phyloP scores from a whole-genome alignment of 2,888 invertebrate species.

The Pseudococcus jackbeardsleyi region DNA sequence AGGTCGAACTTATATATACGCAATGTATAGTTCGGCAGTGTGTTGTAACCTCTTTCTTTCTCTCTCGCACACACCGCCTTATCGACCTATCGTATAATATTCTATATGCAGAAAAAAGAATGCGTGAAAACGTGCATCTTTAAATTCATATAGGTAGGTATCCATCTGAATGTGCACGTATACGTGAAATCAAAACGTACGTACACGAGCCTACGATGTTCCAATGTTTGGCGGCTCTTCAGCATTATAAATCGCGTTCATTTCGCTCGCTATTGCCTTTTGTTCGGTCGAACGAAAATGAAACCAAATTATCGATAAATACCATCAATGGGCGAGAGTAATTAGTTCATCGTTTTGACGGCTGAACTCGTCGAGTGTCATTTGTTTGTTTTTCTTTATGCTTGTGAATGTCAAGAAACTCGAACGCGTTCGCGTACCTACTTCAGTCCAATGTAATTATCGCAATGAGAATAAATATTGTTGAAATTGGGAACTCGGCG shows the following conservation, averaged over 20 bases:
- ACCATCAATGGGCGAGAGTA: conserved; percentile 21
- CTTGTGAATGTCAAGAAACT: conserved; percentile 13
- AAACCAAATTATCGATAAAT: conserved; percentile 38
- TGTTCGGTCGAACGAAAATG: conserved; percentile 15
- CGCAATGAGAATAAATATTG: not conserved
- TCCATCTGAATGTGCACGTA: not conserved
- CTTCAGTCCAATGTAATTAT: not conserved
- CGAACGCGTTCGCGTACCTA: not conserved
- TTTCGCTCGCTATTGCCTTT: conserved; percentile 25
- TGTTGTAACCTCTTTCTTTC: conserved; percentile 53
- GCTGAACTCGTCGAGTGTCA: conserved; percentile 5
- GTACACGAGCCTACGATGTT: not conserved
- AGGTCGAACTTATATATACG: conserved; percentile 46
- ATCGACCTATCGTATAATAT: not conserved
- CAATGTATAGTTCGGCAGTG: conserved; percentile 37
- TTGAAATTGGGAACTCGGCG: not conserved
- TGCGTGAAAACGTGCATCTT: conserved; percentile 38
- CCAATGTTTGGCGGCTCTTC: not conserved
- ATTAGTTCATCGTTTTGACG: conserved; percentile 47
- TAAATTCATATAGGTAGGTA: not conserved
- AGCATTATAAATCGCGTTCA: not conserved
- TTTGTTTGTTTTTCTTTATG: conserved; percentile 8
- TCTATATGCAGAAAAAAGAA: conserved; percentile 29
- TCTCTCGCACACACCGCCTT: not conserved
- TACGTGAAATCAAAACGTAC: not conserved